Conservation (phyloP, 92 coral and sea anemone species). For the Chrysogorgia sp. region DNA sequence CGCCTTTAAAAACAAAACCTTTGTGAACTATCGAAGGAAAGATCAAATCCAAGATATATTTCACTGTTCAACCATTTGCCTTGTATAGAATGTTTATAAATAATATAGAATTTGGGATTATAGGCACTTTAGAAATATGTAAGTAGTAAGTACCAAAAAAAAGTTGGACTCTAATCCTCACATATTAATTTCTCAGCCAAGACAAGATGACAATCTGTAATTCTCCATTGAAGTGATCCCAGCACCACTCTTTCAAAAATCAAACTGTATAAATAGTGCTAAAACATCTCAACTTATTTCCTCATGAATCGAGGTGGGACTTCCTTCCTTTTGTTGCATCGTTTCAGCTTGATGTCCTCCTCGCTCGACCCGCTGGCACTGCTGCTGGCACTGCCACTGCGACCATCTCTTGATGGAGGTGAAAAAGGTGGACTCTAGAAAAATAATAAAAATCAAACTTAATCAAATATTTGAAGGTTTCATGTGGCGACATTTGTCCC, state of each 20-base stretch:
- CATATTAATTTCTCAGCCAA: too few species aligned
- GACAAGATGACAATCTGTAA: too few species aligned
- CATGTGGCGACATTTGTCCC: too few species aligned
- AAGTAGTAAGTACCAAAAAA: too few species aligned
- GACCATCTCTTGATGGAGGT: neutral
- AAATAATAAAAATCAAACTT: neutral
- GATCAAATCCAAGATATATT: too few species aligned
- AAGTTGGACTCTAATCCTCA: too few species aligned
- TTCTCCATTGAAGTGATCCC: neutral
- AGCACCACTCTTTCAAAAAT: neutral
- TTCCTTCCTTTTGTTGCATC: constrained; percentile 13
- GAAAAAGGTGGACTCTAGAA: neutral
- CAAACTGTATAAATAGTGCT: neutral
- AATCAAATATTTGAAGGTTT: neutral
- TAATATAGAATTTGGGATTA: too few species aligned
- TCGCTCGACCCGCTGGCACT: constrained; percentile 12
- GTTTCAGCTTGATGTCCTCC: neutral
- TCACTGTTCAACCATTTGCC: too few species aligned
- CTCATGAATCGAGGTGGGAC: constrained; percentile 23
- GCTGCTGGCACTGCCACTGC: constrained; percentile 8
- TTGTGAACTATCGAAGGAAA: too few species aligned
- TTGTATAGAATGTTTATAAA: too few species aligned
- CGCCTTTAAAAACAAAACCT: too few species aligned
- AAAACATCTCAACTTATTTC: constrained; percentile 2
- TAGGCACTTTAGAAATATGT: too few species aligned